phyloP scores from a whole-genome alignment of 2,797 vertebrate species.

The Eupleurogrammus muticus region DNA sequence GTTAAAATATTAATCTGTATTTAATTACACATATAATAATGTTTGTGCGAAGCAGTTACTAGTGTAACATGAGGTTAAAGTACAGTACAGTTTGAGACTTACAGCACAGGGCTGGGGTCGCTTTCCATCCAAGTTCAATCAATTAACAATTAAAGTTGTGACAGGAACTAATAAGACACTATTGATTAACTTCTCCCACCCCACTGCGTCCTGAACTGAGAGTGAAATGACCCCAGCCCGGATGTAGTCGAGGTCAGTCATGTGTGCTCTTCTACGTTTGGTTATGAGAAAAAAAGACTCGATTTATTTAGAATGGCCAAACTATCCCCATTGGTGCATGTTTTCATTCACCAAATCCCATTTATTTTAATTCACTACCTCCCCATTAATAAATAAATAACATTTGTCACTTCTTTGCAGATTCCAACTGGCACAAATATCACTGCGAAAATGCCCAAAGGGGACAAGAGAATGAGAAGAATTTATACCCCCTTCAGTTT shows the following conservation, averaged over 20 bases:
- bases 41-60: constrained; percentile 71
- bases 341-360: constrained; percentile 14
- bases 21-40: constrained; percentile 61
- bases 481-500: constrained; percentile 17
- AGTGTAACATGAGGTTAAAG: constrained; percentile 69
- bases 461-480: constrained; percentile 7
- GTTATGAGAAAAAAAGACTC: constrained; percentile 42
- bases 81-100: constrained; percentile 63
- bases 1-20: constrained; percentile 78
- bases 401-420: constrained; percentile 7
- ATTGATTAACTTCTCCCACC: constrained; percentile 44
- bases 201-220: constrained; percentile 24
- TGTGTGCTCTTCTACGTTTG: constrained; percentile 58
- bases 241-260: constrained; percentile 55
- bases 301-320: constrained; percentile 16
- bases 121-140: constrained; percentile 48
- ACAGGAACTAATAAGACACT: constrained; percentile 50
- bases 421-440: constrained; percentile 15
- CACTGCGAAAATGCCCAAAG: constrained; percentile 17
- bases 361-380: constrained; percentile 2
- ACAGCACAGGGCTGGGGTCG: constrained; percentile 38
- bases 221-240: constrained; percentile 39
- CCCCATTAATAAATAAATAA: constrained; percentile 35
- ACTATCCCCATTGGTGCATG: constrained; percentile 3
- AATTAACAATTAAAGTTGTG: constrained; percentile 57